Evolutionary conservation across 1,140 invertebrate genomes (phyloP).

Genomic region (Calosoma granatense): DNA sequence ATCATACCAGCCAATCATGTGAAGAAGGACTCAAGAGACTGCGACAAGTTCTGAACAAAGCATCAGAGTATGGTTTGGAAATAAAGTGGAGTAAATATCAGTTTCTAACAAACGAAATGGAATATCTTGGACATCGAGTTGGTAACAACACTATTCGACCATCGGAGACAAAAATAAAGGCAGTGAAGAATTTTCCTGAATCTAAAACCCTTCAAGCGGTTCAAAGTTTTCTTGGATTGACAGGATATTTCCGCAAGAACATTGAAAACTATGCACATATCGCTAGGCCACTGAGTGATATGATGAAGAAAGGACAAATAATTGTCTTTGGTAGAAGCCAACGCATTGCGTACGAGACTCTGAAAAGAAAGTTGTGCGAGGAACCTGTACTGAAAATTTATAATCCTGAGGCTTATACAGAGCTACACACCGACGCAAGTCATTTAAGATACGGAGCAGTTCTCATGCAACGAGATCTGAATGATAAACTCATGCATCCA

Average conservation of each 20-base stretch:
- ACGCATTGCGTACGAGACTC: constrained; percentile 13
- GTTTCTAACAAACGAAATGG: constrained; percentile 12
- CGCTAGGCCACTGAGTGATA: constrained; percentile 17
- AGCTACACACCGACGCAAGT: constrained; percentile 31
- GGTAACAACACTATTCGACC: constrained; percentile 17
- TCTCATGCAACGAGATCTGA: constrained; percentile 26
- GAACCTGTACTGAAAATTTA: constrained; percentile 14
- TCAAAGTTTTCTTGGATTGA: constrained; percentile 21
- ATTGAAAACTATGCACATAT: constrained; percentile 16
- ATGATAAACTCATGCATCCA: not conserved
- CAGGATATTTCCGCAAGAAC: constrained; percentile 23
- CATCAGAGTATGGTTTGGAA: constrained; percentile 1
- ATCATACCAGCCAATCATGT: constrained; percentile 20
- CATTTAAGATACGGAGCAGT: constrained; percentile 26
- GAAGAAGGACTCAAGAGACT: constrained; percentile 16
- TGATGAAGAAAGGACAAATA: constrained; percentile 13
- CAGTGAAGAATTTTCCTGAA: constrained; percentile 18
- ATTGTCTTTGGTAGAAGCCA: constrained; percentile 14
- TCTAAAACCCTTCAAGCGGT: constrained; percentile 19
- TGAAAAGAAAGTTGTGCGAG: constrained; percentile 14
- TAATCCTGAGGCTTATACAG: constrained; percentile 21
- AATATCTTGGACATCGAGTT: constrained; percentile 24
- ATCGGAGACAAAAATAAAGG: constrained; percentile 18
- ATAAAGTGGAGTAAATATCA: constrained; percentile 15
- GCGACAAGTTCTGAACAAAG: constrained; percentile 18